Evolutionary conservation across 2,113 vertebrate genomes (phyloP), one percentile per base, ranked within the genome.

Genomic region (Lasiurus cinereus): DNA sequence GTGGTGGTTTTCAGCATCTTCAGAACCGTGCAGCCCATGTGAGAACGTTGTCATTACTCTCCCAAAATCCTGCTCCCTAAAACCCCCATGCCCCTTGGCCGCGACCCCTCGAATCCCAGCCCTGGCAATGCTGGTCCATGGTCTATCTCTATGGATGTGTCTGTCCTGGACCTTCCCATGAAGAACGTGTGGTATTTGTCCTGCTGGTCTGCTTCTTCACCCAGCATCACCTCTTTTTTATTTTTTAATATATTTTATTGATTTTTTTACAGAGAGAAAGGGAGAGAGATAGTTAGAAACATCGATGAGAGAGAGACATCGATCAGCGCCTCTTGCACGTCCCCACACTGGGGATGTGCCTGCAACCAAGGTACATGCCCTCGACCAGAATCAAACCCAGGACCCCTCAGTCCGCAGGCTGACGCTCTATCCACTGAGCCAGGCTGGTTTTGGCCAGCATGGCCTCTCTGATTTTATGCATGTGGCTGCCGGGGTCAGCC

Each of bases 151-250:
- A 0, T 0, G 15, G 69, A 33, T 6, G 0, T 36, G 22, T 56
- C 74, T 13, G 6, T 3, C 8, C 16, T 3, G 10, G 39, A 6
- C 9, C 1, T 11, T 36, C 6, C 9, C 0, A 22, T 11, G 4
- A 0, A 43, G 52, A 74, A 4, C 15, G 0, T 0, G 7, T 1
- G 0, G 0, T 6, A 0, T 1, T 21, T 0, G n/a, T 59, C 74
- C 82, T 8, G 36, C 13, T 3, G 54, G 33, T 6, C 33, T 8
- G 31, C 67, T 3, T 10, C 48, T 12, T 15, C 13, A 0, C 54
- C 15, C 3, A 9, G 18, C 22, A 3, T 1, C 1, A 5, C 39
- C 39, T 39, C 39, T 39, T 39, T 39, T 39, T 39, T 39, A 3
- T 39, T 39, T 39, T 39, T 39, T 39, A 39, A 39, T 39, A 39